phyloP scores from a whole-genome alignment of 2,888 invertebrate species.

The Microplitis manilae region DNA sequence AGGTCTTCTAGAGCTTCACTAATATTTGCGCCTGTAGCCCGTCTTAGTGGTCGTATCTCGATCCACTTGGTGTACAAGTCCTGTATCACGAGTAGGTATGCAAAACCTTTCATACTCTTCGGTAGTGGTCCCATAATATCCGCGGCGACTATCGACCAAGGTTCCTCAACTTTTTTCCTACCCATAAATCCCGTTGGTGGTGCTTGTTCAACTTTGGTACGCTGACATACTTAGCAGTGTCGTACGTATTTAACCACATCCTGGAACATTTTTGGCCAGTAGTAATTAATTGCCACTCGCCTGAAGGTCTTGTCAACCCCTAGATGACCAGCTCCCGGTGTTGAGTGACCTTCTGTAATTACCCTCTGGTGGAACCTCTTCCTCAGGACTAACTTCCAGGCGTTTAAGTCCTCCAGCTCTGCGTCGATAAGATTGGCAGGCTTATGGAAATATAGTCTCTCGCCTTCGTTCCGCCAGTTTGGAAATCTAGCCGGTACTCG shows the following conservation, averaged over 20 bases:
- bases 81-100: conserved; percentile 47
- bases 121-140: conserved; percentile 57
- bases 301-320: conserved; percentile 48
- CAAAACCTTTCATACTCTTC: conserved; percentile 38
- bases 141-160: conserved; percentile 48
- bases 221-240: conserved; percentile 49
- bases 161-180: conserved; percentile 37
- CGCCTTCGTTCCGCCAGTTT: conserved; percentile 14
- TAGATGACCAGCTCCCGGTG: conserved; percentile 47
- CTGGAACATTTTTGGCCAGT: neutral
- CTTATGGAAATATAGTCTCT: neutral
- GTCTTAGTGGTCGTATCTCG: conserved; percentile 39
- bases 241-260: conserved; percentile 48
- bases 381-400: conserved; percentile 37
- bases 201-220: conserved; percentile 40
- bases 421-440: neutral
- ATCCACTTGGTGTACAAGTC: conserved; percentile 51
- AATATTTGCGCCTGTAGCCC: conserved; percentile 42
- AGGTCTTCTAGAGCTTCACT: conserved; percentile 42
- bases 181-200: conserved; percentile 50
- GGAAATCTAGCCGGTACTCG: neutral
- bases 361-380: neutral
- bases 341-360: neutral
- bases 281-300: neutral
- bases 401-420: neutral